Base-by-base conservation (phyloP, 2,113 vertebrate genomes). In the Tonatia bakeri region DNA sequence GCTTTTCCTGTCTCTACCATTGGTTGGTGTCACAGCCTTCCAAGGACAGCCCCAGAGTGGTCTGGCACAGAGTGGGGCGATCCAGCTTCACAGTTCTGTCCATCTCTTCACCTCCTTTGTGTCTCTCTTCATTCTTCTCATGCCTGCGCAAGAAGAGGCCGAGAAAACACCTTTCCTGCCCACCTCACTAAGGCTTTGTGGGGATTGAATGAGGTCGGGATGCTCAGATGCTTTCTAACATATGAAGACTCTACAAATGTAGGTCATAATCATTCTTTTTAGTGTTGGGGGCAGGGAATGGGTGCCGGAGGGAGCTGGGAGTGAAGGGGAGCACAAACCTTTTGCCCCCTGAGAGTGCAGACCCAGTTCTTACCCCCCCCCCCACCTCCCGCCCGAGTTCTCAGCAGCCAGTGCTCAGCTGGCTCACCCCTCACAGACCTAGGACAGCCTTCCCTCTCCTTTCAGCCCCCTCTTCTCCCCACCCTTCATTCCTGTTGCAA, bases 271-370 rank as follows among this genome's bases (percentile, higher is more conserved):
- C 19, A 15, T 75, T 69, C 38, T 28, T 43, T 22, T 52, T 38
- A 13, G 76, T 26, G 47, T 9, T 33, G 17, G 59, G 33, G 50
- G 26, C 59, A 82, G 77, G 80, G 31, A 31, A 2, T 38, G 87
- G 36, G 22, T 3, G 22, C 31, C 50, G 31, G 56, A 76, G 43
- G 36, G 36, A 73, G 47, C n/a, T n/a, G n/a, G n/a, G 52, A 4
- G 43, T 33, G 0, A 7, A 86, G 43, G 61, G n/a, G 40, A 20
- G 7, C 43, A 2, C 22, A 14, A 11, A 4, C 16, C 11, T 8
- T 47, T 75, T 26, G 13, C 22, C 59, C 67, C 0, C 2, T 26
- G 72, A 20, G 1, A 4, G 20, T 47, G 77, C 40, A 28, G 36
- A 38, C 1, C 0, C 31, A 4, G 45, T n/a, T 61, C 43, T 47